Evolutionary conservation across 2,888 invertebrate genomes (phyloP), one percentile per base, ranked within the genome.

Genomic region (Melinopterus prodromus): DNA sequence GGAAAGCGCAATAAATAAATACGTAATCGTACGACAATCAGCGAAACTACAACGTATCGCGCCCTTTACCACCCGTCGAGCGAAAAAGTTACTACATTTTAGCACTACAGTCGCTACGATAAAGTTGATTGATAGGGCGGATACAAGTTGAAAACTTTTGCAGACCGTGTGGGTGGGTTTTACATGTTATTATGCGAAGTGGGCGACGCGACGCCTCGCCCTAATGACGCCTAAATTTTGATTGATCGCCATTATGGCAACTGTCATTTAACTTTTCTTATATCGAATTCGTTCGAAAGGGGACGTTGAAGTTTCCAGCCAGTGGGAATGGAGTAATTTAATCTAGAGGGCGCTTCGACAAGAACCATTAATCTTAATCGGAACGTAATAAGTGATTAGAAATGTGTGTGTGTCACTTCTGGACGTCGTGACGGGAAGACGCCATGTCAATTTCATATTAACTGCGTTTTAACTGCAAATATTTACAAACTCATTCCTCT

Each of bases 161-260:
- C 53, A 2, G 1, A 7, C 53, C 53, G 53, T 9, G 38, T 53
- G 53, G 53, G 7, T 53, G 53, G 12, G 53, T 53, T 53, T 53
- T 53, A 53, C 53, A 53, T 53, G 53, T 53, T 53, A 53, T 53
- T 53, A 53, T 53, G 53, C 53, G 53, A 53, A 53, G 53, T 53
- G 12, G 53, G 53, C 9, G 53, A 9, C 38, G 38, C 38, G 38
- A 53, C 53, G 53, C 53, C 9, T 53, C 53, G 53, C 5, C 53
- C 53, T 3, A 53, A 53, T 53, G 53, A 53, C 53, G 53, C 53
- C 53, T 7, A 53, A 53, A 53, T 12, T 53, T 53, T 53, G 53
- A 53, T 53, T 53, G 53, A 53, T 53, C 53, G 53, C 53, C 53
- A 53, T 53, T 53, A 53, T 53, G 12, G 53, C 9, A 53, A 12